These are phyloP conservation scores for Pantherophis guttatus DNA, from an alignment of 2,113 vertebrate genomes.

Conservation along the genomic window DNA sequence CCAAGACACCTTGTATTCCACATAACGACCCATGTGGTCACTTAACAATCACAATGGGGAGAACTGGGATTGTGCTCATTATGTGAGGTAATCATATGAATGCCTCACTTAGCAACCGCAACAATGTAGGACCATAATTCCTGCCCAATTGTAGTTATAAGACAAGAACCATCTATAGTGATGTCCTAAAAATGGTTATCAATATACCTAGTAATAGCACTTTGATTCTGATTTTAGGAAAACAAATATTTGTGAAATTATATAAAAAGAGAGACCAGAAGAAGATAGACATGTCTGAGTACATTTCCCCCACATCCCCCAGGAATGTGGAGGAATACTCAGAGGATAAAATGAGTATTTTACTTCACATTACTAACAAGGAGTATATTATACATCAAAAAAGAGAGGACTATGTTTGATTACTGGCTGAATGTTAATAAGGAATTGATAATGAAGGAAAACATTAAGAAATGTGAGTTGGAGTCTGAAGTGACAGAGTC, in stretches of 20 bases:
- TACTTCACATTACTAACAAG: not conserved
- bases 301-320: not conserved
- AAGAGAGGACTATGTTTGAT: not conserved
- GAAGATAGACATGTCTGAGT: not conserved
- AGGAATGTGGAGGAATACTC: not conserved
- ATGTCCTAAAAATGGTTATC: not conserved
- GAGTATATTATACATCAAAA: not conserved
- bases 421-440: not conserved
- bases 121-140: no score
- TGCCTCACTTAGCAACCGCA: no score
- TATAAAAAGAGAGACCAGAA: not conserved
- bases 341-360: not conserved
- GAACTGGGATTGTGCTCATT: no score
- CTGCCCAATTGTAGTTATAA: no score
- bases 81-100: no score
- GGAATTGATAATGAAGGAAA: not conserved
- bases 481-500: no score
- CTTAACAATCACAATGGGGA: no score
- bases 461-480: not conserved
- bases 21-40: no score
- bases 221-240: not conserved
- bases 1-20: no score
- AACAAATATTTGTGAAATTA: not conserved
- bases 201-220: not conserved
- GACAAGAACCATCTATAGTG: not conserved